Percentiles rank a stretch among this genome's conserved stretches.
Evolutionary conservation across 64 coral and sea anemone genomes (phyloP).

Genomic region (Platygyra sinensis): DNA sequence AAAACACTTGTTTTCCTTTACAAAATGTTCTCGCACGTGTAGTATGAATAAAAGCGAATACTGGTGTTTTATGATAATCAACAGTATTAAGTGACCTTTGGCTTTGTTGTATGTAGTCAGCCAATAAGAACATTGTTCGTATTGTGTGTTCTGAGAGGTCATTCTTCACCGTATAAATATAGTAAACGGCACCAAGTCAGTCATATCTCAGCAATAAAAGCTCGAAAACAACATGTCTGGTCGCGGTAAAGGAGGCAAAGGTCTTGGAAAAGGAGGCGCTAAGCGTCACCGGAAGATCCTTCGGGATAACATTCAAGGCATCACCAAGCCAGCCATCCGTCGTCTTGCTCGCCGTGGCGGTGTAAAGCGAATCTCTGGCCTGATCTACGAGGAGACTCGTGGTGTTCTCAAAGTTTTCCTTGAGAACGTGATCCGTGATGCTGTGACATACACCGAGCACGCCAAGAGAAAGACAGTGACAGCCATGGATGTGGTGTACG

Average conservation of each 20-base stretch:
- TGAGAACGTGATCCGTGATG: constrained; percentile 52
- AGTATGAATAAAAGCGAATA: too few relatives aligned
- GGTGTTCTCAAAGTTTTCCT: constrained; percentile 43
- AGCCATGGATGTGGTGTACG: constrained; percentile 26
- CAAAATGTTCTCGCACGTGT: too few relatives aligned
- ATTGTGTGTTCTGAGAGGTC: too few relatives aligned
- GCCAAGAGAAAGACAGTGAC: constrained; percentile 52
- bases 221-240: constrained; percentile 19
- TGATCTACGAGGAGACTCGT: constrained; percentile 74
- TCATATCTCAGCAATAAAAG: too few relatives aligned
- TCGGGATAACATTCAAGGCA: constrained; percentile 81
- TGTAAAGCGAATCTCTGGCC: constrained; percentile 80
- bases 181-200: too few relatives aligned
- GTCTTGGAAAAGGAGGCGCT: constrained; percentile 87
- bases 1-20: too few relatives aligned
- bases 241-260: constrained; percentile 68
- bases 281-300: constrained; percentile 88
- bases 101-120: too few relatives aligned
- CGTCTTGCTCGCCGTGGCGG: constrained; percentile 78
- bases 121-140: too few relatives aligned
- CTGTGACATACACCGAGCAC: constrained; percentile 49
- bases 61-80: too few relatives aligned
- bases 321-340: constrained; percentile 77
- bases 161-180: too few relatives aligned
- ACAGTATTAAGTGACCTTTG: too few relatives aligned